Evolutionary conservation across 2,113 vertebrate species (phyloP).

Genomic region (Cyanoliseus patagonus): DNA sequence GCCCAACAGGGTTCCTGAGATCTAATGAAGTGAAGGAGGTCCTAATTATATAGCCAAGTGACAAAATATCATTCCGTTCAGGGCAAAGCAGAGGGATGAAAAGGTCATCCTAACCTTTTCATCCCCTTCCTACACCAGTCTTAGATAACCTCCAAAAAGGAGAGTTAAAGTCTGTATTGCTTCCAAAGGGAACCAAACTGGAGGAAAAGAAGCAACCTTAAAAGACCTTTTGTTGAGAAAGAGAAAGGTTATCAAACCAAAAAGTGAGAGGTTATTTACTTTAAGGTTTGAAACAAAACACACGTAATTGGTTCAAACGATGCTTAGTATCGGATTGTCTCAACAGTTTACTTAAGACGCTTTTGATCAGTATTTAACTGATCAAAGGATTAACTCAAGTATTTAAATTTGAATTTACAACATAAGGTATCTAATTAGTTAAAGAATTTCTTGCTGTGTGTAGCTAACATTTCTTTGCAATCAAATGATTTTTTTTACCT

Average conservation of each 20-base stretch:
- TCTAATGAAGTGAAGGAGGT: constrained; percentile 8
- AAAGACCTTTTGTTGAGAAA: constrained; percentile 18
- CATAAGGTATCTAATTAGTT: background rate
- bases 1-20: background rate
- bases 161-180: background rate
- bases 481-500: background rate
- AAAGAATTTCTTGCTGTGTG: background rate
- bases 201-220: background rate
- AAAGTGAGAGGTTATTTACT: constrained; percentile 26
- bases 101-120: constrained; percentile 45
- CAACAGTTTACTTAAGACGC: background rate
- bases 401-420: background rate
- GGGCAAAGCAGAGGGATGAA: background rate
- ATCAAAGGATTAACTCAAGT: background rate
- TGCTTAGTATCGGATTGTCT: background rate
- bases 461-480: background rate
- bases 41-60: constrained; percentile 3
- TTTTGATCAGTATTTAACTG: background rate
- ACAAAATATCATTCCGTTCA: background rate
- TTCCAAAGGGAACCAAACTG: constrained; percentile 24
- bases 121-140: background rate
- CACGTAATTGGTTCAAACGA: background rate
- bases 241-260: constrained; percentile 52
- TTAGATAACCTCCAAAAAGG: constrained; percentile 34
- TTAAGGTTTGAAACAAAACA: background rate